Percentiles rank a stretch among this genome's conserved stretches.
These are phyloP conservation scores for Orussus abietinus DNA, from an alignment of 1,140 invertebrate species.

Conservation along the genomic window DNA sequence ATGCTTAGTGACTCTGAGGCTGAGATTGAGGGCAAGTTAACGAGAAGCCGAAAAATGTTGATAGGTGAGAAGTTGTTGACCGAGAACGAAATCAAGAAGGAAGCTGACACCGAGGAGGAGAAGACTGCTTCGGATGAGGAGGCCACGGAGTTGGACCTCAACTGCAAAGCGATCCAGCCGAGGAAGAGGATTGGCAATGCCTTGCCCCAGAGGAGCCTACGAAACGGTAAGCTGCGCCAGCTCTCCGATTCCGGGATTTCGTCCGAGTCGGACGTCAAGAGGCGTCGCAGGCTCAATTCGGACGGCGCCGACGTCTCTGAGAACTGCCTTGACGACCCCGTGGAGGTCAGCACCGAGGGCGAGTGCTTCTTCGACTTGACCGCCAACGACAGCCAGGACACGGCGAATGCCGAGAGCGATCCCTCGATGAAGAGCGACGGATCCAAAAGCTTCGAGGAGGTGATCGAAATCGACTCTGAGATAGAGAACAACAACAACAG, in stretches of 20 bases:
- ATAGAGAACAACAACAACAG: constrained; percentile 43
- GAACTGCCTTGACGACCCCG: constrained; percentile 56
- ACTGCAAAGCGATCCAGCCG: constrained; percentile 24
- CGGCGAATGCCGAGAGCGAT: constrained; percentile 17
- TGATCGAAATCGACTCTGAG: constrained; percentile 37
- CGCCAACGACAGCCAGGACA: constrained; percentile 27
- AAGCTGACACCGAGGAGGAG: constrained; percentile 33
- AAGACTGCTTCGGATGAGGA: constrained; percentile 28
- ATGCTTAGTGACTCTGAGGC: constrained; percentile 39
- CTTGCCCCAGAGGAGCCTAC: constrained; percentile 52
- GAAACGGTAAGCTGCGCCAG: constrained; percentile 62
- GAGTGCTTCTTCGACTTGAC: constrained; percentile 60
- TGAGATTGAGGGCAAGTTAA: constrained; percentile 30
- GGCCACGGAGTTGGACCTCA: constrained; percentile 20
- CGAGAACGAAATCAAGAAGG: constrained; percentile 40
- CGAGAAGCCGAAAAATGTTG: constrained; percentile 34
- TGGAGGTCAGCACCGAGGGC: constrained; percentile 49
- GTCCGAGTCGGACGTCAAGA: constrained; percentile 50
- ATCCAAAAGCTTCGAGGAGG: constrained; percentile 45
- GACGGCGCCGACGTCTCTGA: constrained; percentile 56
- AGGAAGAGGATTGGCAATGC: constrained; percentile 26
- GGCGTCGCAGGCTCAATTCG: constrained; percentile 56
- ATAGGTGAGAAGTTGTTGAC: constrained; percentile 25
- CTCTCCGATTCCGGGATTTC: constrained; percentile 49
- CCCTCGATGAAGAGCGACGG: constrained; percentile 34